Conservation (phyloP, 2,113 vertebrate genomes). For the Cyanoramphus novaezelandiae region DNA sequence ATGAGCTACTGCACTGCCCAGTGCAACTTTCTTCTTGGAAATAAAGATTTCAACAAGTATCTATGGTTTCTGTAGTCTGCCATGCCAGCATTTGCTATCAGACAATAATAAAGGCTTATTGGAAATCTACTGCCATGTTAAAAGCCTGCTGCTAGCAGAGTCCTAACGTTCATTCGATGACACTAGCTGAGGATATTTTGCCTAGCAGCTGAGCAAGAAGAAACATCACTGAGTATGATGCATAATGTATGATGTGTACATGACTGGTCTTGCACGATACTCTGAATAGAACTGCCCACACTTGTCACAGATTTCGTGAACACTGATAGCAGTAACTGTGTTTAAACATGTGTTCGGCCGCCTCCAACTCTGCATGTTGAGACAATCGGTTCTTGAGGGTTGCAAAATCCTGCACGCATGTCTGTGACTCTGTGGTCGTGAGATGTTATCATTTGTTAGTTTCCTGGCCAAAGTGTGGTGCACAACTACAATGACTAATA, state of each 20-base stretch:
- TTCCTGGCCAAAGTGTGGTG: not conserved
- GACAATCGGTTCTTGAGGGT: not conserved
- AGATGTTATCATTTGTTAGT: not conserved
- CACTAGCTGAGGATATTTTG: not conserved
- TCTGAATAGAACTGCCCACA: conserved; percentile 41
- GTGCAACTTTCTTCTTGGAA: not conserved
- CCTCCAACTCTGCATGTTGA: conserved; percentile 52
- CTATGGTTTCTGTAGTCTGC: not conserved
- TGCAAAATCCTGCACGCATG: not conserved
- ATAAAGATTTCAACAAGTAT: not conserved
- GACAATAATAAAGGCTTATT: not conserved
- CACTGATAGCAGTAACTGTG: conserved; percentile 49
- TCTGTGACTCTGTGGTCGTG: conserved; percentile 10
- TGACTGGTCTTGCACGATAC: conserved; percentile 19
- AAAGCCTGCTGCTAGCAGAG: not conserved
- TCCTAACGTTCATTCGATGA: not conserved
- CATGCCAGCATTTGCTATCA: not conserved
- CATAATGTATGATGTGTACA: not conserved
- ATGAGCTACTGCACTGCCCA: not conserved
- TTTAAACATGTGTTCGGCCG: conserved; percentile 27
- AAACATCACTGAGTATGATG: not conserved
- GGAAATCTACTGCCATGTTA: not conserved
- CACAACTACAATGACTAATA: not conserved
- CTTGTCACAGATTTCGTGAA: conserved; percentile 24
- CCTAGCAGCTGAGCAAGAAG: not conserved